phyloP scores from a whole-genome alignment of 2,113 vertebrate genomes.

The Cavia porcellus region DNA sequence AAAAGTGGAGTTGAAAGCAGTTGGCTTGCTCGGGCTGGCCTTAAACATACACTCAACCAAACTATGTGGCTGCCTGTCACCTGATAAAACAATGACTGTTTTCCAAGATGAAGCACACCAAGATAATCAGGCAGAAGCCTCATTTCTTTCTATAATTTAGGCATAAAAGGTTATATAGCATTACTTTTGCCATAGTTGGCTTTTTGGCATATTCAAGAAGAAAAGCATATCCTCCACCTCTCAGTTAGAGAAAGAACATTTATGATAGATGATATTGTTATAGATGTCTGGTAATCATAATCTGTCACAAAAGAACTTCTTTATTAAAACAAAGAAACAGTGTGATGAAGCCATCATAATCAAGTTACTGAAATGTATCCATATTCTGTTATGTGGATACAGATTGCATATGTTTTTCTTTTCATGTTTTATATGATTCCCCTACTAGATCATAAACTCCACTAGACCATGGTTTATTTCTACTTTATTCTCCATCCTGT shows the following conservation, averaged over 20 bases:
- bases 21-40: background rate
- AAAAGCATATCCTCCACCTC: background rate
- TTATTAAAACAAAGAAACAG: background rate
- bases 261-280: background rate
- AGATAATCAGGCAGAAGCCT: background rate
- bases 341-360: background rate
- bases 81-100: background rate
- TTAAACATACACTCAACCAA: rapidly evolving
- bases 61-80: background rate
- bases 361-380: background rate
- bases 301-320: background rate
- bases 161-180: background rate
- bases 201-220: background rate
- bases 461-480: background rate
- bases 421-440: background rate
- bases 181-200: background rate
- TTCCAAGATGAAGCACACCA: background rate
- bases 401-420: background rate
- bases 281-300: background rate
- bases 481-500: background rate
- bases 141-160: background rate
- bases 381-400: background rate
- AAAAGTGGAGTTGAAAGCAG: background rate
- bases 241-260: background rate
- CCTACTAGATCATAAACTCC: background rate